These are phyloP conservation scores for Therioaphis trifolii DNA, from an alignment of 2,888 invertebrate species.

Conservation along the genomic window DNA sequence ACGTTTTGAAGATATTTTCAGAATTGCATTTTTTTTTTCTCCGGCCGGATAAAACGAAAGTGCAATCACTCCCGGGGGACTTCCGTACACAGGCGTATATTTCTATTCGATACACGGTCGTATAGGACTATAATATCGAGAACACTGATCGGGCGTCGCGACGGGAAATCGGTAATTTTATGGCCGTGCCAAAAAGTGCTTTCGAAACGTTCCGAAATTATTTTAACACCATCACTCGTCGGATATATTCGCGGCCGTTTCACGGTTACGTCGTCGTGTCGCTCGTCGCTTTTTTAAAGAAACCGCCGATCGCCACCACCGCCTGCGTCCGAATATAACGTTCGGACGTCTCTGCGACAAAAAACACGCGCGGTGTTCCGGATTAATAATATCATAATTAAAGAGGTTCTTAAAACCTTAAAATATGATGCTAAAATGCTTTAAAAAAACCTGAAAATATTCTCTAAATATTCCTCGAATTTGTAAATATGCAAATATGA, in stretches of 20 bases:
- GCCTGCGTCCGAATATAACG: no score
- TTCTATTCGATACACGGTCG: conserved; percentile 20
- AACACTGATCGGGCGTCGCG: conserved; percentile 18
- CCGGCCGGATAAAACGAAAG: conserved; percentile 34
- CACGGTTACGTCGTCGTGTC: no score
- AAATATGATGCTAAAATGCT: no score
- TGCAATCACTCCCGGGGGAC: conserved; percentile 40
- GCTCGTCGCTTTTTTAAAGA: no score
- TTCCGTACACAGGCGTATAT: conserved; percentile 16
- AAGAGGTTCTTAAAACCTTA: no score
- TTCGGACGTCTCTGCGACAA: no score
- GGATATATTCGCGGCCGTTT: not conserved
- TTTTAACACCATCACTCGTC: not conserved
- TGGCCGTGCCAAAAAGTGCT: conserved; percentile 14
- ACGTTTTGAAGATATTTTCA: conserved; percentile 52
- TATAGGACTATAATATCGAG: conserved; percentile 17
- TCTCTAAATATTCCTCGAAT: no score
- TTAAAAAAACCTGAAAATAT: no score
- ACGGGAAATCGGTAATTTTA: conserved; percentile 40
- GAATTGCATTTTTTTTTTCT: conserved; percentile 41
- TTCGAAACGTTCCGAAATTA: conserved; percentile 5
- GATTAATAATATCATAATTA: no score
- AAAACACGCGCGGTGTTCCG: no score
- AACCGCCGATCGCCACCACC: no score
- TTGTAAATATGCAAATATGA: no score